Percentiles rank a stretch among this genome's conserved stretches.
phyloP scores from a whole-genome alignment of 2,888 invertebrate species.

The Drosophila affinis region DNA sequence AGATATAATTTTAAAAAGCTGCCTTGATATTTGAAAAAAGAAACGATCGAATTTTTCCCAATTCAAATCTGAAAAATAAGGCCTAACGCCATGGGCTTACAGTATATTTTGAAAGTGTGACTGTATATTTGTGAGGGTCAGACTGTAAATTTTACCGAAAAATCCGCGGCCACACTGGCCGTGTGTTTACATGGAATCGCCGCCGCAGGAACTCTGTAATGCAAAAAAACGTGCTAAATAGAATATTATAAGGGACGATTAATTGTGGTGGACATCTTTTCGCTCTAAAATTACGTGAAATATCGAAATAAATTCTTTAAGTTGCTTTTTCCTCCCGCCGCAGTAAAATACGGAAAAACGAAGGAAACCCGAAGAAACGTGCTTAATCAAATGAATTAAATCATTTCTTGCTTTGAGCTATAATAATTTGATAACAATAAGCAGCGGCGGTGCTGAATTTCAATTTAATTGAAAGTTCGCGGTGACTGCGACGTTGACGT shows the following conservation, averaged over 20 bases:
- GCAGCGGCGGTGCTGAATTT: constrained; percentile 50
- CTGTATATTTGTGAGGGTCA: no score
- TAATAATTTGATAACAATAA: constrained; percentile 74
- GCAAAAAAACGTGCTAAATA: constrained; percentile 62
- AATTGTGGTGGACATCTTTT: constrained; percentile 6
- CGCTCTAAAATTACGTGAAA: neutral
- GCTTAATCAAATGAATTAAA: constrained; percentile 34
- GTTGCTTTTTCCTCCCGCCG: constrained; percentile 29
- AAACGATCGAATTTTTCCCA: no score
- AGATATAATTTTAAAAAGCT: no score
- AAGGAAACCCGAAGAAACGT: constrained; percentile 35
- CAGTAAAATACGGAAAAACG: constrained; percentile 27
- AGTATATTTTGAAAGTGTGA: no score
- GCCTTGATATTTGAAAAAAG: no score
- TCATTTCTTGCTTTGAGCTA: constrained; percentile 36
- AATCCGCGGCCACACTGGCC: no score
- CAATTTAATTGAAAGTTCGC: constrained; percentile 39
- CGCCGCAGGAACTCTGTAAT: constrained; percentile 14
- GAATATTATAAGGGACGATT: constrained; percentile 17
- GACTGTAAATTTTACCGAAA: no score
- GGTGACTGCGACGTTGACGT: constrained; percentile 30
- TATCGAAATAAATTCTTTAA: neutral
- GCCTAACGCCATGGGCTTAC: no score
- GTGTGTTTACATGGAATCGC: constrained; percentile 16
- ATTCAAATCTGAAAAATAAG: no score